Evolutionary conservation across 2,113 vertebrate species (phyloP).

Genomic region (Pungitius pungitius): DNA sequence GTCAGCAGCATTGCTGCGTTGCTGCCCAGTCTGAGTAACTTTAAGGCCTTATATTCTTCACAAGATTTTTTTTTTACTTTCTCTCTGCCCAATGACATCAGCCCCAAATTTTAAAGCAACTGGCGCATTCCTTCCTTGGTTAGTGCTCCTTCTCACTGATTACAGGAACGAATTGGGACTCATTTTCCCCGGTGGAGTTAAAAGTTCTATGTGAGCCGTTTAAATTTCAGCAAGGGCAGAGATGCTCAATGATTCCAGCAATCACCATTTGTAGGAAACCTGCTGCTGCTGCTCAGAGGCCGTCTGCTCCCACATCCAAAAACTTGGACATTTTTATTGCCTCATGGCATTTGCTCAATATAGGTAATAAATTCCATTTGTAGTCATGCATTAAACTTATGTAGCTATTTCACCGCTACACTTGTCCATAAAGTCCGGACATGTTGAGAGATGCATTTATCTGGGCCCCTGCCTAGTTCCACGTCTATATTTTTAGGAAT

Average conservation of each 20-base stretch:
- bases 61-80: not conserved
- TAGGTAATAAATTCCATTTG: slow-evolving; percentile 48
- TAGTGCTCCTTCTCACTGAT: not conserved
- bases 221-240: slow-evolving; percentile 27
- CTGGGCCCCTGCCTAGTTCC: slow-evolving; percentile 8
- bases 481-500: slow-evolving; percentile 29
- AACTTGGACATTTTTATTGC: slow-evolving; percentile 48
- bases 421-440: not conserved
- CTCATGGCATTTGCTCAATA: slow-evolving; percentile 56
- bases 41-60: not conserved
- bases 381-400: slow-evolving; percentile 37
- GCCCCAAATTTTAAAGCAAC: slow-evolving; percentile 35
- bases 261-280: slow-evolving; percentile 37
- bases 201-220: slow-evolving; percentile 6
- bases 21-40: not conserved
- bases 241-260: slow-evolving; percentile 23
- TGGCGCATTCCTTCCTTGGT: slow-evolving; percentile 23
- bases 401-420: slow-evolving; percentile 19
- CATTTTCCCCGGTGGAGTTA: slow-evolving; percentile 11
- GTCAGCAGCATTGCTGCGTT: not conserved
- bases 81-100: slow-evolving; percentile 26
- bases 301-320: slow-evolving; percentile 4
- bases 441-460: slow-evolving; percentile 28
- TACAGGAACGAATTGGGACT: slow-evolving; percentile 17
- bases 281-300: slow-evolving; percentile 5